Base-by-base conservation (phyloP, 2,888 invertebrate species). In the Coronaproctus castanopsis region DNA sequence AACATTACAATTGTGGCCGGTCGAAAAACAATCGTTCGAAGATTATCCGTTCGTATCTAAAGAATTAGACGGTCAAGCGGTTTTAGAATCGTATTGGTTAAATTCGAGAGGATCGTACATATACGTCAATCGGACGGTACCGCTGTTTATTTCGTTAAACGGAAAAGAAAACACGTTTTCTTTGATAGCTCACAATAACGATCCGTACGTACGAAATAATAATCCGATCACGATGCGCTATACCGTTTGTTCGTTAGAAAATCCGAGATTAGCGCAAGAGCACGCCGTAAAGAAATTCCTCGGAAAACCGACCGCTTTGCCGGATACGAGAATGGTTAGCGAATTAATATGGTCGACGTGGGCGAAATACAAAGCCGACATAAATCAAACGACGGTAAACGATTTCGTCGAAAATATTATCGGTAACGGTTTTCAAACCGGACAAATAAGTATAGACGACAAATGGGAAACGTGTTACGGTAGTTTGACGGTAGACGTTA, bases 291-390 rank as follows among this genome's bases (percentile, higher is more conserved):
- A 76, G 49, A 77, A 74, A 2, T 78, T 79, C 66, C 72, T 86
- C 50, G 77, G 78, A 1, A 80, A 78, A 66, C 83, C 87, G 0
- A 70, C 71, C 1, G 61, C 21, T 24, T 69, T 78, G 55, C 87
- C 87, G 0, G 80, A 83, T 65, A 74, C 75, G 59, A 73, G 78
- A 56, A 84, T 89, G 80, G 79, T 92, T 23, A 73, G 75, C 57
- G 76, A 85, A 69, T 91, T 92, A 0, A 80, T 91, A 60, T 92
- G 89, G 88, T 88, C 90, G 0, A 89, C 90, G 0, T 88, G 88
- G 86, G 86, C 86, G 0, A 76, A 80, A 62, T 87, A 84, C 69
- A 80, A 80, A 65, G 74, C 77, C 1, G 75, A 78, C 63, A 81
- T 92, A 1, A 78, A 78, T 63, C 82, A 87, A 63, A 65, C 70